Percentiles rank a stretch among this genome's conserved stretches.
These are phyloP conservation scores for Amphipoea lucens DNA, from an alignment of 2,888 invertebrate genomes.

Conservation along the genomic window DNA sequence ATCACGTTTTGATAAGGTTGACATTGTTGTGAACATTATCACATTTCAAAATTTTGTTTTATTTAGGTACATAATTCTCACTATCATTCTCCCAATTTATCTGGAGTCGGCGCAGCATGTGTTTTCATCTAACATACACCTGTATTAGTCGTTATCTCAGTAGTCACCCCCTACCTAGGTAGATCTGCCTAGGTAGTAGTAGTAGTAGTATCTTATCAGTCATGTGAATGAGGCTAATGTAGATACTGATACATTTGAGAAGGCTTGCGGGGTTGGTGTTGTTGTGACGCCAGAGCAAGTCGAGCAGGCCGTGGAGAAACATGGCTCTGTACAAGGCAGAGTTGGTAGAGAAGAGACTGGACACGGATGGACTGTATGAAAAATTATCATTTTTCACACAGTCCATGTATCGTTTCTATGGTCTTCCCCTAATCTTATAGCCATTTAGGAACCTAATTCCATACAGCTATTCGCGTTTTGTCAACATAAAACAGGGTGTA, in stretches of 20 bases:
- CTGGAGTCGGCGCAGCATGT: neutral
- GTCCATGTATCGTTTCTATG: neutral
- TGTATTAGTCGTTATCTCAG: neutral
- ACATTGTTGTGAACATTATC: neutral
- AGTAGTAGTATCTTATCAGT: slow-evolving; percentile 92
- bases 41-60: neutral
- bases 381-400: neutral
- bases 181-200: neutral
- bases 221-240: slow-evolving; percentile 91
- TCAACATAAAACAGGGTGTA: neutral
- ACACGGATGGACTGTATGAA: too few species aligned
- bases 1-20: neutral
- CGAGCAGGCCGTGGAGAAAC: slow-evolving; percentile 95
- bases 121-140: neutral
- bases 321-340: slow-evolving; percentile 89
- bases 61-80: neutral
- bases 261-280: slow-evolving; percentile 96
- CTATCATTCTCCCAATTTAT: neutral
- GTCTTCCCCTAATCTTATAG: neutral
- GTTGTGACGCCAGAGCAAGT: slow-evolving; percentile 97
- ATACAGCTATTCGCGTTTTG: neutral
- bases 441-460: neutral
- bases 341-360: slow-evolving; percentile 80
- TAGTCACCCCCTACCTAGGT: neutral
- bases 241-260: slow-evolving; percentile 92